These are phyloP conservation scores for Chrysomallon squamiferum DNA, from an alignment of 1,140 invertebrate species.

Conservation along the genomic window DNA sequence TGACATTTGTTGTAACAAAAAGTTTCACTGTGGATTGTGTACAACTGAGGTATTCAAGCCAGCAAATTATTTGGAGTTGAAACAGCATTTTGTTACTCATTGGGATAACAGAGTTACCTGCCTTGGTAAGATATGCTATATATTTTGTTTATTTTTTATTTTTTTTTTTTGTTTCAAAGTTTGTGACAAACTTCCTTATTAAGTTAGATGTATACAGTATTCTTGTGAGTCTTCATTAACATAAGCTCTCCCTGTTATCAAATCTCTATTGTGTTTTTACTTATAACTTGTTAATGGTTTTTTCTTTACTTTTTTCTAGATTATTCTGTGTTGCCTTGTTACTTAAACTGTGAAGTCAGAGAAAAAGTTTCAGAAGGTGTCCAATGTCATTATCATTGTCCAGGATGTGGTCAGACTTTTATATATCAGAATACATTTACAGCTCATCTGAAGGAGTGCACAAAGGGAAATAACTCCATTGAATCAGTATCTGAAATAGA, in stretches of 20 bases:
- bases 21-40: conserved; percentile 9
- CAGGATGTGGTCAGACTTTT: conserved; percentile 4
- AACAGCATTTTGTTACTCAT: conserved; percentile 1
- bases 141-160: no score
- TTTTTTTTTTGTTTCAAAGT: no score
- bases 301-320: conserved; percentile 9
- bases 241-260: no score
- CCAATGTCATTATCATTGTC: conserved; percentile 9
- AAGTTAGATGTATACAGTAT: no score
- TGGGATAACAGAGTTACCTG: conserved; percentile 7
- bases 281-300: no score
- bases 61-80: background rate
- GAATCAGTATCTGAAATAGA: background rate
- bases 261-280: no score
- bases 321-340: conserved; percentile 7
- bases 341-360: background rate
- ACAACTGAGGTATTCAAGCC: conserved; percentile 2
- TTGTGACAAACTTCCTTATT: no score
- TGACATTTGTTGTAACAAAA: conserved; percentile 1
- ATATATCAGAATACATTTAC: background rate
- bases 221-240: no score
- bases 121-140: background rate
- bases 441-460: background rate
- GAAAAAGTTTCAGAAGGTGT: background rate
- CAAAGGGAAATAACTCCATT: no score